Conservation (phyloP, 2,113 vertebrate genomes). For the Entosphenus tridentatus region DNA sequence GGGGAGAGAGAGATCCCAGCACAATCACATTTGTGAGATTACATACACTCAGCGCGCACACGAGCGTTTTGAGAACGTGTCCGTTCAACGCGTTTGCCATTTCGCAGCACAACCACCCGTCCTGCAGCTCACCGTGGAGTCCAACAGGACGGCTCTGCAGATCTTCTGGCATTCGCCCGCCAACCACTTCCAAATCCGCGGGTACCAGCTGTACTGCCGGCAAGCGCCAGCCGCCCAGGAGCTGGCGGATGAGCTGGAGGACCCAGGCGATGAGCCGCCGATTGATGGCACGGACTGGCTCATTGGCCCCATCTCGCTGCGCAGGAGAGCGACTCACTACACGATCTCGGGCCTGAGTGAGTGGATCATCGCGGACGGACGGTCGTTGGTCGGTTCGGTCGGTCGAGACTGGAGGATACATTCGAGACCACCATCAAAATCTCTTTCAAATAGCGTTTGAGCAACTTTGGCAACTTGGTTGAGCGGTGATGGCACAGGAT, state of each 20-base stretch:
- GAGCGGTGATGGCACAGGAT: too few species aligned
- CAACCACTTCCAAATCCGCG: constrained; percentile 61
- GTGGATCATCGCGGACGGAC: constrained; percentile 10
- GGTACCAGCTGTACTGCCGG: constrained; percentile 65
- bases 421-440: too few species aligned
- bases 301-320: constrained; percentile 42
- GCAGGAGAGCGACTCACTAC: constrained; percentile 64
- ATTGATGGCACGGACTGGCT: constrained; percentile 24
- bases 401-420: too few species aligned
- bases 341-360: constrained; percentile 58
- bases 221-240: constrained; percentile 18
- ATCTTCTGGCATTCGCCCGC: constrained; percentile 72
- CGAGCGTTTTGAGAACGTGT: too few species aligned
- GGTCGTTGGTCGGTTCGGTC: too few species aligned
- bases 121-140: constrained; percentile 51
- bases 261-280: constrained; percentile 17
- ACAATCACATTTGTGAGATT: too few species aligned
- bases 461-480: too few species aligned
- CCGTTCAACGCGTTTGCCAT: too few species aligned
- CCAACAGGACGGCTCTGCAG: constrained; percentile 49
- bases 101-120: too few species aligned
- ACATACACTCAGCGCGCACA: too few species aligned
- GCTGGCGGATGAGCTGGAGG: constrained; percentile 11
- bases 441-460: too few species aligned
- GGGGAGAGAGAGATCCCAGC: too few species aligned